Percentiles rank a stretch among this genome's conserved stretches.
These are phyloP conservation scores for Epizoanthus rinbou DNA, from an alignment of 92 coral and sea anemone species.

Conservation along the genomic window DNA sequence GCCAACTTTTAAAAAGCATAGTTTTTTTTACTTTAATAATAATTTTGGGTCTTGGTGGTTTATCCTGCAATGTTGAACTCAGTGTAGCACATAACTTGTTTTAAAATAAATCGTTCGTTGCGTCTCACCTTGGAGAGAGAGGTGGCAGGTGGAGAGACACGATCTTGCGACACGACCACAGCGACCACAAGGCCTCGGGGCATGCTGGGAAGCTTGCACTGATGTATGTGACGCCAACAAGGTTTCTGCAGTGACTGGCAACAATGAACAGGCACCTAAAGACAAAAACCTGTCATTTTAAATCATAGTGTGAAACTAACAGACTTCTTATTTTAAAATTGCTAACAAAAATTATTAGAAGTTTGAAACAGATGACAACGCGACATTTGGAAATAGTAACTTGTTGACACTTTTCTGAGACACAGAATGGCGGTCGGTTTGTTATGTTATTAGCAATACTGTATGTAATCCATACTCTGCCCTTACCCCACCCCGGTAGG, in stretches of 20 bases:
- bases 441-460: no score
- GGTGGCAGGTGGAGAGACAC: conserved; percentile 68
- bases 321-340: background rate
- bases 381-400: no score
- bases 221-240: conserved; percentile 67
- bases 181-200: conserved; percentile 88
- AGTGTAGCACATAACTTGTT: background rate
- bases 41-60: no score
- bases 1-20: no score
- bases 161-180: conserved; percentile 79
- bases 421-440: no score
- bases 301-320: background rate
- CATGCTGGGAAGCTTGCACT: conserved; percentile 84
- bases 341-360: background rate
- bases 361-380: no score
- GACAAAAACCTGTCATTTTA: background rate
- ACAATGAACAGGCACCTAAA: conserved; percentile 71
- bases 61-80: background rate
- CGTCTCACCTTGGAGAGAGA: conserved; percentile 66
- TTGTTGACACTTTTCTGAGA: no score
- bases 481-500: no score
- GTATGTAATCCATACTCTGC: no score
- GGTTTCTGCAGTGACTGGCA: conserved; percentile 71
- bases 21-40: no score
- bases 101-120: background rate